phyloP scores from a whole-genome alignment of 2,888 invertebrate species.

The Anoncus sp. region DNA sequence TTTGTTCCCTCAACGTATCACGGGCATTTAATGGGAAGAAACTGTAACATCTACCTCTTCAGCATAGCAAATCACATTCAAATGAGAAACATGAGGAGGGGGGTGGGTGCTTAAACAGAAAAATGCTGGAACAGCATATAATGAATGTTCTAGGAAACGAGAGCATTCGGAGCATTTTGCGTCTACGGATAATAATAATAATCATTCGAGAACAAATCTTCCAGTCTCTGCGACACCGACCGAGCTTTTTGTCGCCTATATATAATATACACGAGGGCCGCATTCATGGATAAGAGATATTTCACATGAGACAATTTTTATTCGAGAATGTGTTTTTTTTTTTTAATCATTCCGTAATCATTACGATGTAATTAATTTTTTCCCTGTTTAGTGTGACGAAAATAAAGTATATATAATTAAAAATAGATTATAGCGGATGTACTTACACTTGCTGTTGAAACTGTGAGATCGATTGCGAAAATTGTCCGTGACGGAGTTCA shows the following conservation, averaged over 20 bases:
- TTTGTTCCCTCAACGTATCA: constrained; percentile 65
- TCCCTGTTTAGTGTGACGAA: too few relatives aligned
- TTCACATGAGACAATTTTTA: too few relatives aligned
- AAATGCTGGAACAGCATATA: constrained; percentile 66
- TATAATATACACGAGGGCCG: too few relatives aligned
- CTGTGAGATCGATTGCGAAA: constrained; percentile 40
- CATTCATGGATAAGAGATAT: too few relatives aligned
- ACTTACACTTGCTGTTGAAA: constrained; percentile 49
- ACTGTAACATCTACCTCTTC: constrained; percentile 11
- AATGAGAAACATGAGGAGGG: constrained; percentile 71
- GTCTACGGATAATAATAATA: constrained; percentile 76
- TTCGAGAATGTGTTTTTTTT: background rate
- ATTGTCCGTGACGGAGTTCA: constrained; percentile 35
- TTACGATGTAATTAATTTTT: too few relatives aligned
- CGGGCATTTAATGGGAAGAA: constrained; percentile 47
- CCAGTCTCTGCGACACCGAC: too few relatives aligned
- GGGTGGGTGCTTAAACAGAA: constrained; percentile 13
- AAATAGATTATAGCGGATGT: background rate
- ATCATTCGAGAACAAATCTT: too few relatives aligned
- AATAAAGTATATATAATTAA: too few relatives aligned
- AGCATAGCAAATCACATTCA: constrained; percentile 75
- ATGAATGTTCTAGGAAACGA: constrained; percentile 78
- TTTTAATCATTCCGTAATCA: constrained; percentile 5
- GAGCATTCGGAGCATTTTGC: constrained; percentile 64
- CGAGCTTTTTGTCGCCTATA: too few relatives aligned